These are phyloP conservation scores for Pelobates fuscus DNA, from an alignment of 2,113 vertebrate genomes.

Conservation along the genomic window DNA sequence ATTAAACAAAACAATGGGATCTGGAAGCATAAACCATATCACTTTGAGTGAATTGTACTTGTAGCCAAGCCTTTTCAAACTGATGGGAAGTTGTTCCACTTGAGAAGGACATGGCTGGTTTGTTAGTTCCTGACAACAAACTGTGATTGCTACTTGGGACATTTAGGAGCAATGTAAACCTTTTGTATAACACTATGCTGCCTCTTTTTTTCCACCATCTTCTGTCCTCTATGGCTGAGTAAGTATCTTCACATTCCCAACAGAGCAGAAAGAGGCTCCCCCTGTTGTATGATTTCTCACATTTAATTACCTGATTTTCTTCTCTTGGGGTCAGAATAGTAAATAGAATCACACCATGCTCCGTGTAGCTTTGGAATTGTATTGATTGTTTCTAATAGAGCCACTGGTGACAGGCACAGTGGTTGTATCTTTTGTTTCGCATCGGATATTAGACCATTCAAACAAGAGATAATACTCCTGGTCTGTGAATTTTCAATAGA, in stretches of 20 bases:
- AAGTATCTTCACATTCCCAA: slow-evolving; percentile 78
- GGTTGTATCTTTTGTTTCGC: slow-evolving; percentile 73
- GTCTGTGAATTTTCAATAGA: slow-evolving; percentile 70
- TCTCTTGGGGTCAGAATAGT: slow-evolving; percentile 77
- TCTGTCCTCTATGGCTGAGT: slow-evolving; percentile 72
- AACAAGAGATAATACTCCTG: slow-evolving; percentile 73
- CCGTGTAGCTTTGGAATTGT: slow-evolving; percentile 76
- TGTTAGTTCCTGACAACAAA: slow-evolving; percentile 85
- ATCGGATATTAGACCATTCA: slow-evolving; percentile 74
- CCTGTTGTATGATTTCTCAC: slow-evolving; percentile 80
- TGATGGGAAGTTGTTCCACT: slow-evolving; percentile 79
- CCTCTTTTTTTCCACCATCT: slow-evolving; percentile 62
- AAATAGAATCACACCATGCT: slow-evolving; percentile 80
- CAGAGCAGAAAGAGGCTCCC: slow-evolving; percentile 82
- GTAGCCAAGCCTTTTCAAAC: slow-evolving; percentile 76
- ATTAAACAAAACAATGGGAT: slow-evolving; percentile 72
- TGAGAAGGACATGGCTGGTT: slow-evolving; percentile 89
- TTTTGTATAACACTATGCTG: slow-evolving; percentile 63
- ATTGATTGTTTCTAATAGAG: slow-evolving; percentile 80
- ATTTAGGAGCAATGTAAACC: slow-evolving; percentile 73
- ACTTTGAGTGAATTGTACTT: slow-evolving; percentile 73
- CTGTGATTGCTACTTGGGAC: slow-evolving; percentile 81
- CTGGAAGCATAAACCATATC: slow-evolving; percentile 77
- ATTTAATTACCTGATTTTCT: slow-evolving; percentile 93
- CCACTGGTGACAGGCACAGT: slow-evolving; percentile 74